Evolutionary conservation across 1,140 invertebrate genomes (phyloP), one percentile per base, ranked within the genome.

Genomic region (Amyelois transitella): DNA sequence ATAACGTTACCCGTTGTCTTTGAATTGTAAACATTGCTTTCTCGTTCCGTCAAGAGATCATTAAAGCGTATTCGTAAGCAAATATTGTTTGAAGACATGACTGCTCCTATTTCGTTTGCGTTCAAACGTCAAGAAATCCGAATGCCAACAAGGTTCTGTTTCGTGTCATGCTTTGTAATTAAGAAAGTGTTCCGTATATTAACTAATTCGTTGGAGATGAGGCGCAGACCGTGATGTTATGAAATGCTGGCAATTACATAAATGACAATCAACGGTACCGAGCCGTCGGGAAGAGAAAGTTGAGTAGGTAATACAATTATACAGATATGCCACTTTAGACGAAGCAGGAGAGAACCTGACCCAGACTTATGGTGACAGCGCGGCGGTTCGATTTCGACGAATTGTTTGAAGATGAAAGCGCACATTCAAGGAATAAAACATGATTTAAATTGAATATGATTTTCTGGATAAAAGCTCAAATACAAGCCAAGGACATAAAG

Each of bases 241-340:
- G 69, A 73, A 84, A 79, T 71, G 75, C 81, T 68, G 71, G 76
- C 79, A 85, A 87, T 87, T 85, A 87, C 63, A 79, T 78, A 78
- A 84, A 79, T 69, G 80, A 82, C 77, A 81, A 82, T 83, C 75
- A 82, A 77, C 73, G 75, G 48, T 69, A 76, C 71, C 72, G 74
- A 83, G 77, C 71, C 66, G 72, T 75, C 62, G 69, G 67, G 66
- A 71, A 71, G 69, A 69, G 79, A 79, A 81, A 80, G 78, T 77
- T 69, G 64, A 55, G 66, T n/a, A n/a, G n/a, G n/a, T 79, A 84
- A 85, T 69, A 74, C 64, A 78, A 85, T 85, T 87, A 82, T 74
- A 77, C 70, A 75, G 75, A 82, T 80, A 75, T 78, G 75, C 66
- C 72, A 66, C 73, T 72, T 84, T 81, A 77, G 66, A n/a, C n/a